These are phyloP conservation scores for Xestia ashworthii DNA, from an alignment of 2,888 invertebrate genomes.

Conservation along the genomic window DNA sequence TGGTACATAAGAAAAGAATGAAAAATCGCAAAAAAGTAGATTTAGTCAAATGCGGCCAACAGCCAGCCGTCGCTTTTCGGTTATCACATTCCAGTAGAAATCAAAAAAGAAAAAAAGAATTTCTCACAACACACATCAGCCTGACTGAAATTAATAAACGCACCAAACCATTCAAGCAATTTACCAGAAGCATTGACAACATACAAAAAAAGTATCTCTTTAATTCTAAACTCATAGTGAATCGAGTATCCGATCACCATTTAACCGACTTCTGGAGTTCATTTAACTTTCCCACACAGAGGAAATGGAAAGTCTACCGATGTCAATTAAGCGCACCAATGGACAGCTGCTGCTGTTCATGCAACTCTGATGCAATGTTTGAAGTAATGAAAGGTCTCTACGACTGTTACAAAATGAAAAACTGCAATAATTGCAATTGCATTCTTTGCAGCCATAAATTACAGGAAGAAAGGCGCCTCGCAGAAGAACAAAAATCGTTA, in stretches of 20 bases:
- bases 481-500: constrained; percentile 35
- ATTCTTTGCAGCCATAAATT: constrained; percentile 79
- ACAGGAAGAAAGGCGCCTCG: constrained; percentile 43
- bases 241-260: constrained; percentile 30
- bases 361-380: constrained; percentile 85
- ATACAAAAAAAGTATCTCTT: constrained; percentile 16
- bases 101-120: neutral
- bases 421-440: constrained; percentile 81
- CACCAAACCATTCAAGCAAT: constrained; percentile 15
- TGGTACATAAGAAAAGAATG: constrained; percentile 45
- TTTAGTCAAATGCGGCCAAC: constrained; percentile 6
- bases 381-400: constrained; percentile 86
- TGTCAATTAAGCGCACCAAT: constrained; percentile 73
- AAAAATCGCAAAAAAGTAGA: constrained; percentile 30
- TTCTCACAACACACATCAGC: constrained; percentile 41
- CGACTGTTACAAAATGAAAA: constrained; percentile 84
- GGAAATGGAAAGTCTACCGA: constrained; percentile 58
- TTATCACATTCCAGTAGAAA: constrained; percentile 22
- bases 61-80: constrained; percentile 37
- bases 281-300: constrained; percentile 41
- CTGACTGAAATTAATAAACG: constrained; percentile 34
- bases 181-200: constrained; percentile 29
- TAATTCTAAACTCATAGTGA: constrained; percentile 42
- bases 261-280: constrained; percentile 21
- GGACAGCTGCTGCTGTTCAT: constrained; percentile 71